A percentile compares a stretch with the other conserved stretches of the same genome.
Evolutionary conservation across 2,113 vertebrate genomes (phyloP).

Genomic region (Trichomycterus rosablanca): DNA sequence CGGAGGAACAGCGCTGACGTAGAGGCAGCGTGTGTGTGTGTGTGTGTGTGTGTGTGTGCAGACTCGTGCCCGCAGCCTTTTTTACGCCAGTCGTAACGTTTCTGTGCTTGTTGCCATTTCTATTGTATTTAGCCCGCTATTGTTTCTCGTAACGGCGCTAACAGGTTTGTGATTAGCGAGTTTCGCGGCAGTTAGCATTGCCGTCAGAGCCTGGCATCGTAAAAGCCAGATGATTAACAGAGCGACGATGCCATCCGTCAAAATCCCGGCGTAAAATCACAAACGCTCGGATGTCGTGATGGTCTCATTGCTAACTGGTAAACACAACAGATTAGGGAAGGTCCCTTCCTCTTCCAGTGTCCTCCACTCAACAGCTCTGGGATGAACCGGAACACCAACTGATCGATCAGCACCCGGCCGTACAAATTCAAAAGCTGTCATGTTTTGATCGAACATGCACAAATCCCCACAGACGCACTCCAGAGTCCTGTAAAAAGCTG

Average conservation of each 20-base stretch:
- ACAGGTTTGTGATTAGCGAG: constrained; percentile 13
- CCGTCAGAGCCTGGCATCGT: constrained; percentile 17
- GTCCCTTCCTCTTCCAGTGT: background rate
- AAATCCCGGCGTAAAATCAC: constrained; percentile 1
- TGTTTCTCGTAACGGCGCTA: constrained; percentile 21
- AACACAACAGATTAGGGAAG: too few species aligned
- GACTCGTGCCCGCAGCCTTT: constrained; percentile 13
- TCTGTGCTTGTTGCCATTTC: background rate
- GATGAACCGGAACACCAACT: too few species aligned
- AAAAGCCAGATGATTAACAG: constrained; percentile 15
- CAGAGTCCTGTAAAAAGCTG: too few species aligned
- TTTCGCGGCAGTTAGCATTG: constrained; percentile 8
- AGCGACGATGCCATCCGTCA: constrained; percentile 7
- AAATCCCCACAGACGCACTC: too few species aligned
- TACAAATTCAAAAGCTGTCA: too few species aligned
- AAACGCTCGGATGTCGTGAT: background rate
- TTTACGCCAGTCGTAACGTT: background rate
- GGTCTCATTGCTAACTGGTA: constrained; percentile 9
- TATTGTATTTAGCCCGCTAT: background rate
- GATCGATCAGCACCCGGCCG: too few species aligned
- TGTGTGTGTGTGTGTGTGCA: constrained; percentile 23
- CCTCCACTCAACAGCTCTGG: too few species aligned
- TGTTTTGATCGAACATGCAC: too few species aligned
- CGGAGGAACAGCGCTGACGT: constrained; percentile 21
- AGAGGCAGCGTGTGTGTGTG: constrained; percentile 15